Evolutionary conservation across 92 coral and sea anemone genomes (phyloP).

Genomic region (Actinostola sp.): DNA sequence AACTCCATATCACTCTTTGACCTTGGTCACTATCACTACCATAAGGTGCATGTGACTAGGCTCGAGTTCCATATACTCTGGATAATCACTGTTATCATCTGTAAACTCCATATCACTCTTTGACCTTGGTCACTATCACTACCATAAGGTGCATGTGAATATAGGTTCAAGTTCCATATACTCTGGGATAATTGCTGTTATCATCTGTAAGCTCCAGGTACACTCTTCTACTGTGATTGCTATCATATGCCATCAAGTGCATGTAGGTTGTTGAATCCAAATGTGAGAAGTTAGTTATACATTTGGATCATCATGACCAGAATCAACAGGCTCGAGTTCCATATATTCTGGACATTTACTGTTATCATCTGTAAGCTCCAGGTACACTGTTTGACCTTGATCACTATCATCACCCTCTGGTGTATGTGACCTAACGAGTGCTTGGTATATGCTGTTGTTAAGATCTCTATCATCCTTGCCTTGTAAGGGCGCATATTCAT

Average conservation of each 20-base stretch:
- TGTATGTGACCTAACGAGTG: constrained; percentile 25
- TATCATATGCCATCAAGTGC: background rate
- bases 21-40: background rate
- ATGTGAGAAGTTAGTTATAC: too few relatives aligned
- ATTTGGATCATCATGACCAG: background rate
- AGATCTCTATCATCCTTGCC: background rate
- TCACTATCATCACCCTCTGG: background rate
- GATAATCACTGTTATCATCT: background rate
- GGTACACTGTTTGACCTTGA: background rate
- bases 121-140: background rate
- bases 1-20: background rate
- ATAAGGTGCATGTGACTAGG: background rate
- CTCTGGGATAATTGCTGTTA: background rate
- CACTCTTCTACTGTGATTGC: background rate
- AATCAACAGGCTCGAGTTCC: background rate
- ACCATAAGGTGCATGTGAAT: background rate
- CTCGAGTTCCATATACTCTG: background rate
- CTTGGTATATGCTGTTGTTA: constrained; percentile 14
- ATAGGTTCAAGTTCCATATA: background rate
- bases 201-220: background rate
- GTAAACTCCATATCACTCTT: background rate
- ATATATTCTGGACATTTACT: constrained; percentile 22
- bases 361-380: background rate
- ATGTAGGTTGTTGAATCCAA: too few relatives aligned
- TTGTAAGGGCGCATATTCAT: constrained; percentile 19